Base-by-base conservation (phyloP, 2,888 invertebrate species). In the Agrochola lychnidis region DNA sequence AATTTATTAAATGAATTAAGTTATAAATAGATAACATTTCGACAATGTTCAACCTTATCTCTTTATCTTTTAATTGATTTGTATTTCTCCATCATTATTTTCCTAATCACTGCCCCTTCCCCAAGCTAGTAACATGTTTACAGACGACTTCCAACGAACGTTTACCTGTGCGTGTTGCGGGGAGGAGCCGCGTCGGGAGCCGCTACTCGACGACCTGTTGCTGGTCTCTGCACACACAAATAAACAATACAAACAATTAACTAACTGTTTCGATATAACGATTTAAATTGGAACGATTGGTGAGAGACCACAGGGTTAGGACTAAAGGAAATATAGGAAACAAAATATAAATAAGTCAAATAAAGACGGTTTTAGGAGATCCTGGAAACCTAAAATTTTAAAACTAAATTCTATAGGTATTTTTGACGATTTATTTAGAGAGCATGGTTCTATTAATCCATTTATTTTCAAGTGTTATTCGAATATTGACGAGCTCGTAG, bases 201-300 rank as follows among this genome's bases (percentile, higher is more conserved):
- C 95, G 81, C 96, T 96, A 80, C 96, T 96, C 0, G 96, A 95
- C 12, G 96, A 96, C 92, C 96, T 94, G 93, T 95, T 96, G 93
- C 96, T 96, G 19, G 91, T 92, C 81, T 94, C 96, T 96, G 92
- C 19, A 78, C 83, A 78, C 84, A 70, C 51, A 76, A n/a, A 90
- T 87, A 90, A 88, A 88, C 48, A 85, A 80, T 42, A 71, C 51
- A 66, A 62, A 53, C 48, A 57, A n/a, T 56, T 56, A 56, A 57
- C 25, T 12, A n/a, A 25, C 56, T 25, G 14, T 25, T 57, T 57
- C 2, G 6, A 6, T 57, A 57, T 2, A 57, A 16, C 14, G 57
- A 57, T 57, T 57, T 5, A 14, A 5, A 57, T 25, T 57, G 25
- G 25, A 57, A 57, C 14, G 16, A 25, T 57, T 57, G 14, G 25